A percentile compares a stretch with the other conserved stretches of the same genome.
Evolutionary conservation across 2,888 invertebrate genomes (phyloP).

Genomic region (Homarus gammarus): DNA sequence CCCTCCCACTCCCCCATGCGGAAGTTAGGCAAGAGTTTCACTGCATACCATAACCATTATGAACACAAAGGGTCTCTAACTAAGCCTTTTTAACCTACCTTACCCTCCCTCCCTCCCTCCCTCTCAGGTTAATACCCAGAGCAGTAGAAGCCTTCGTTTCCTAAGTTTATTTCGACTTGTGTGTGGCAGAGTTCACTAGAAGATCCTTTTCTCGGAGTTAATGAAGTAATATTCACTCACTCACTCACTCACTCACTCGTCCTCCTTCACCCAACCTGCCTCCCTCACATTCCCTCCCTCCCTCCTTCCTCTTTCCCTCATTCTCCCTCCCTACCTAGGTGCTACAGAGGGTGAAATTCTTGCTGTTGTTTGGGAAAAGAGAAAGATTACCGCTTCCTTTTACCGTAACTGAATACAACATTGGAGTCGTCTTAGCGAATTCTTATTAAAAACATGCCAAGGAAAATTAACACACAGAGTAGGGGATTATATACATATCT

Average conservation of each 20-base stretch:
- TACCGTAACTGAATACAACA: neutral
- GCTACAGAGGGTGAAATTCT: neutral
- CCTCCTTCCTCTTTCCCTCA: no score
- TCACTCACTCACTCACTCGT: neutral
- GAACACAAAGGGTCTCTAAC: conserved; percentile 12
- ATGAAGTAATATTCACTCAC: neutral
- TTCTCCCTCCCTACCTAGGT: neutral
- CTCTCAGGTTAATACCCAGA: conserved; percentile 5
- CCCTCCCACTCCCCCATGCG: neutral
- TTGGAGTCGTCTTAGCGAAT: neutral
- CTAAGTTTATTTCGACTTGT: neutral
- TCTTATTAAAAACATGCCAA: neutral
- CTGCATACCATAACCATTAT: conserved; percentile 9
- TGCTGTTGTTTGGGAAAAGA: neutral
- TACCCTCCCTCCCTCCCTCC: neutral
- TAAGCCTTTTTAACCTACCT: conserved; percentile 5
- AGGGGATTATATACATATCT: no score
- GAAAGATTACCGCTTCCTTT: neutral
- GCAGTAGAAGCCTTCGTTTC: neutral
- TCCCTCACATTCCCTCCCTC: no score
- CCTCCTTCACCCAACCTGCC: no score
- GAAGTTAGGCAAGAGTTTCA: neutral
- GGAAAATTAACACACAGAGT: no score
- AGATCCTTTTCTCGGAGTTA: neutral
- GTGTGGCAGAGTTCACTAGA: neutral